Evolutionary conservation across 2,888 invertebrate species (phyloP), one percentile per base, ranked within the genome.

Genomic region (Lagria hirta): DNA sequence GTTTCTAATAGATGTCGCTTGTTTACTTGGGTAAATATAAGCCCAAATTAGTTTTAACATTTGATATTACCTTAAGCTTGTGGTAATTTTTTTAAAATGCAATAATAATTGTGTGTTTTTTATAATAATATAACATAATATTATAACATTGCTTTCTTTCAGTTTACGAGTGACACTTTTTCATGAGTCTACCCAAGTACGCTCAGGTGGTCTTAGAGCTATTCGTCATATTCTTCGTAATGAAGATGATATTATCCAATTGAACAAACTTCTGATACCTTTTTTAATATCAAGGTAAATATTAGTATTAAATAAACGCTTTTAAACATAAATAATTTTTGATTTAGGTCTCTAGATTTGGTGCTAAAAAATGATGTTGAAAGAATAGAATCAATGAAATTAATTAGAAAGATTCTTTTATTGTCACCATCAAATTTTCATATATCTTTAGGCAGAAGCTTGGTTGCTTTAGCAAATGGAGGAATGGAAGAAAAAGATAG

Each of bases 321-420:
- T n/a, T n/a, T n/a, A n/a, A n/a, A n/a, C n/a, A n/a, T n/a, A n/a
- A n/a, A n/a, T n/a, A n/a, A n/a, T n/a, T n/a, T n/a, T n/a, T n/a
- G n/a, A n/a, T n/a, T n/a, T n/a, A 8, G 92, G 63, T 93, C 92
- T 53, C 80, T 97, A 68, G 97, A 97, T 74, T 75, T 96, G 49
- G 82, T 87, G 71, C 75, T 93, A 29, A 88, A 88, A 59, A 94
- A 93, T 71, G 96, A 97, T 69, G 84, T 91, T 56, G 97, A 96
- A 70, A 80, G 95, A 24, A 83, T 92, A 36, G 96, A 96, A 73
- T 94, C 92, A 1, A 75, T 96, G 58, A 85, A 94, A 60, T 80
- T 97, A 46, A 86, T 91, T 40, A 75, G 90, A 33, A 78, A 79
- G 66, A 78, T 88, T 57, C 70, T 88, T 30, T 77, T 75, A 61